These are phyloP conservation scores for Sisor rabdophorus DNA, from an alignment of 2,113 vertebrate species.

Conservation along the genomic window DNA sequence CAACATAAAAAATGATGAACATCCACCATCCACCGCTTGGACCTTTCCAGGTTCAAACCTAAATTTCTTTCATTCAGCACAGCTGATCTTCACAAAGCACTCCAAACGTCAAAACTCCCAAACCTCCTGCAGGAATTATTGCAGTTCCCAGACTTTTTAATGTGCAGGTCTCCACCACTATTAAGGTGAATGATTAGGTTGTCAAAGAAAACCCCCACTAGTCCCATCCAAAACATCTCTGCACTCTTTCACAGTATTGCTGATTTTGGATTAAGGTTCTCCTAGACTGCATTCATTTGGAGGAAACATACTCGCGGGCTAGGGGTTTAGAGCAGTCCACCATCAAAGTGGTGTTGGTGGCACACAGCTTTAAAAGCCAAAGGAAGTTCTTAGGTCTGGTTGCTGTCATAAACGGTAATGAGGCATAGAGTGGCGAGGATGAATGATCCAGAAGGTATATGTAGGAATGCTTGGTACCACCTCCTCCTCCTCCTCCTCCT, in stretches of 20 bases:
- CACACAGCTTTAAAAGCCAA: not conserved
- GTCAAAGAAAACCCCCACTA: not conserved
- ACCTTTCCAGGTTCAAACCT: not conserved
- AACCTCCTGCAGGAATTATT: not conserved
- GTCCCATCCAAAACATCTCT: not conserved
- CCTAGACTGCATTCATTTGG: not conserved
- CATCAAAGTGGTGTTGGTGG: conserved; percentile 12
- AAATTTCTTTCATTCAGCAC: conserved; percentile 1
- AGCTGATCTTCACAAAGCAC: not conserved
- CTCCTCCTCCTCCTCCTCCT: conserved; percentile 47
- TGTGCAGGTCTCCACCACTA: not conserved
- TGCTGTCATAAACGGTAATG: conserved; percentile 65
- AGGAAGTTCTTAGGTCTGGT: conserved; percentile 66
- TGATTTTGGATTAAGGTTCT: conserved; percentile 3
- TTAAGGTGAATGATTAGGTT: conserved; percentile 25
- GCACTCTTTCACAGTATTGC: not conserved
- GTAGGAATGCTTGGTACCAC: conserved; percentile 56
- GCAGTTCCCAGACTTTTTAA: conserved; percentile 13
- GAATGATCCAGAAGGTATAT: conserved; percentile 49
- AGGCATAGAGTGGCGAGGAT: conserved; percentile 65
- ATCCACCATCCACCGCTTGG: conserved; percentile 1
- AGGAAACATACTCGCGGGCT: not conserved
- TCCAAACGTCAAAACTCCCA: conserved; percentile 2
- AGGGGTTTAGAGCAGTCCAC: not conserved
- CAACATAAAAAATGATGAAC: not conserved